Evolutionary conservation across 2,888 invertebrate genomes (phyloP).

Genomic region (Sinohyriopsis cumingii): DNA sequence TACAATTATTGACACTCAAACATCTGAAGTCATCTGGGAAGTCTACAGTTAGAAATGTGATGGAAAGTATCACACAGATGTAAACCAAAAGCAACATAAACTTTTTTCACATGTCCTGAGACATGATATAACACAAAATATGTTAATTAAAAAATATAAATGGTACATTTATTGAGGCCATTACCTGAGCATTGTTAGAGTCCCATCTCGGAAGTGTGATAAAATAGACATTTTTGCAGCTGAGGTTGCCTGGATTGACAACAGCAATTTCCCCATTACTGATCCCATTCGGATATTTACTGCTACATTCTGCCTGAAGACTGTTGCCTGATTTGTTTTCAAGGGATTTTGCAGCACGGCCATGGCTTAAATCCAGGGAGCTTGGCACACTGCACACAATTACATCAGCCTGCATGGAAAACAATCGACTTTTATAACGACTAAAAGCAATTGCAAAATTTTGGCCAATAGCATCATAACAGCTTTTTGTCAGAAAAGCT

Average conservation of each 20-base stretch:
- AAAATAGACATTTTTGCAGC: conserved; percentile 36
- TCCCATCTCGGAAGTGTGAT: conserved; percentile 31
- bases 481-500: too few species aligned
- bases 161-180: conserved; percentile 3
- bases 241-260: conserved; percentile 27
- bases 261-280: conserved; percentile 26
- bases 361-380: conserved; percentile 31
- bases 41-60: too few species aligned
- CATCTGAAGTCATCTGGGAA: too few species aligned
- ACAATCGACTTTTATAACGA: too few species aligned
- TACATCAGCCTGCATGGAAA: conserved; percentile 38
- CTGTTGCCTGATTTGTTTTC: conserved; percentile 27
- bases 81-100: too few species aligned
- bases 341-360: conserved; percentile 33
- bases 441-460: too few species aligned
- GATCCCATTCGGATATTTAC: conserved; percentile 32
- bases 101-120: too few species aligned
- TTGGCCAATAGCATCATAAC: too few species aligned
- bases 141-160: too few species aligned
- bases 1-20: too few species aligned
- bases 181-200: conserved; percentile 14
- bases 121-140: too few species aligned
- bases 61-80: too few species aligned
- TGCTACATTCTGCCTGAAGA: conserved; percentile 30
- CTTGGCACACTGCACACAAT: conserved; percentile 37